Percentiles rank a stretch among this genome's conserved stretches.
Conservation (phyloP, 30 jellyfish, hydroid and myxozoan species). For the Cassiopea xamachana region DNA sequence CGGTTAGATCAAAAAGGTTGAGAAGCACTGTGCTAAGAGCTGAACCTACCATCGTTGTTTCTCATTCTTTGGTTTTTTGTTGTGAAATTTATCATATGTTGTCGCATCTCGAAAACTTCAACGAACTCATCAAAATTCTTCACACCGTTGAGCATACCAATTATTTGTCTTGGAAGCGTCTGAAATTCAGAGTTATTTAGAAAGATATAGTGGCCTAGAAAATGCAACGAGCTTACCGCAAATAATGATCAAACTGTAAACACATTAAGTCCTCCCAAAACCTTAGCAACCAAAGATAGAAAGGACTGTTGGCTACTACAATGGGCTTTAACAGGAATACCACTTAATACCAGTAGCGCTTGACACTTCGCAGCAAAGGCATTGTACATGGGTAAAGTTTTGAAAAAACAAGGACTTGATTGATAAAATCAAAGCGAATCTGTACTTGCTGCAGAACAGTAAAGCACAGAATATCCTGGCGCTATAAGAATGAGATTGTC, state of each 20-base stretch:
- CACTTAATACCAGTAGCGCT: too few relatives aligned
- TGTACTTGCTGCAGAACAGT: too few relatives aligned
- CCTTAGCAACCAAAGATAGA: too few relatives aligned
- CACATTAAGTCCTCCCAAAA: not conserved
- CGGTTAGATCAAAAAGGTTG: too few relatives aligned
- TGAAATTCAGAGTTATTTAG: not conserved
- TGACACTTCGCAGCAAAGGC: too few relatives aligned
- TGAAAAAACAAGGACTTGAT: too few relatives aligned
- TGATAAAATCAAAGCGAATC: too few relatives aligned
- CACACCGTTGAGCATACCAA: constrained; percentile 54
- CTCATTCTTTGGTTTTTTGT: constrained; percentile 33
- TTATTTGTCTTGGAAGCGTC: constrained; percentile 60
- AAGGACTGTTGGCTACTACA: too few relatives aligned
- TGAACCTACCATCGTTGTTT: constrained; percentile 66
- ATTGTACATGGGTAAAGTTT: too few relatives aligned
- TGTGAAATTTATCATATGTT: constrained; percentile 43
- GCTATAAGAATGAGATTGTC: not conserved
- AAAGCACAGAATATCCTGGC: not conserved
- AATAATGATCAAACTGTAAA: not conserved
- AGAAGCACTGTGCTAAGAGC: too few relatives aligned
- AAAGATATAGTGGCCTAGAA: not conserved
- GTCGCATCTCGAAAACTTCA: constrained; percentile 60
- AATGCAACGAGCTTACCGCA: not conserved
- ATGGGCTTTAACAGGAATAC: too few relatives aligned
- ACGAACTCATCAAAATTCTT: constrained; percentile 32